Evolutionary conservation across 2,113 vertebrate species (phyloP).

Genomic region (Poecilia latipinna): DNA sequence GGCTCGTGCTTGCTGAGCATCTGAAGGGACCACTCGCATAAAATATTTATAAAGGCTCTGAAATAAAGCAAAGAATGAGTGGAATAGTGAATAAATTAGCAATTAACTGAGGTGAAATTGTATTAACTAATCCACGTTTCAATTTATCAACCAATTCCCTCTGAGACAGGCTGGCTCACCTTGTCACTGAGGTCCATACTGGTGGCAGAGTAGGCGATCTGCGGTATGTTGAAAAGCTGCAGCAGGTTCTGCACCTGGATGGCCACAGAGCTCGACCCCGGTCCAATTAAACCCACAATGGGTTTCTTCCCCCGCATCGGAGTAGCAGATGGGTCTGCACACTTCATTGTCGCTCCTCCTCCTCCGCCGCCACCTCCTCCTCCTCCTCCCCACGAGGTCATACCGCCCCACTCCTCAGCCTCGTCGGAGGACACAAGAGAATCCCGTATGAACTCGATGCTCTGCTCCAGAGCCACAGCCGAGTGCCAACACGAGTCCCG

Average conservation of each 20-base stretch:
- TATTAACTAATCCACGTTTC: slow-evolving; percentile 11
- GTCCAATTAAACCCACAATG: slow-evolving; percentile 97
- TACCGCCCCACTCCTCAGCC: slow-evolving; percentile 84
- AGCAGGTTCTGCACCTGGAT: slow-evolving; percentile 98
- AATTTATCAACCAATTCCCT: neutral
- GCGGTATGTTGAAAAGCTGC: slow-evolving; percentile 99
- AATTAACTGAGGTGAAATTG: slow-evolving; percentile 14
- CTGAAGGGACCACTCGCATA: slow-evolving; percentile 98
- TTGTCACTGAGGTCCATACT: slow-evolving; percentile 99
- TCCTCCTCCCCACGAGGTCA: slow-evolving; percentile 56
- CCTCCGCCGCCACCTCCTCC: slow-evolving; percentile 56
- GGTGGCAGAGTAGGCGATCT: slow-evolving; percentile 98
- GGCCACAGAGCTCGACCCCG: slow-evolving; percentile 97
- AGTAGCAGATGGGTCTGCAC: slow-evolving; percentile 88
- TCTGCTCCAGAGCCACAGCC: slow-evolving; percentile 96
- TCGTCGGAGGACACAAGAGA: slow-evolving; percentile 94
- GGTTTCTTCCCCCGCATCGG: slow-evolving; percentile 93
- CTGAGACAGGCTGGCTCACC: slow-evolving; percentile 53
- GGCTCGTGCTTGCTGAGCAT: slow-evolving; percentile 94
- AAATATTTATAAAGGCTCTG: slow-evolving; percentile 95
- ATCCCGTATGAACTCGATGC: slow-evolving; percentile 98
- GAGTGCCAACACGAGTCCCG: slow-evolving; percentile 99
- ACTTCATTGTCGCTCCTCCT: slow-evolving; percentile 52
- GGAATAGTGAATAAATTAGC: neutral
- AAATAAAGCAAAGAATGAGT: slow-evolving; percentile 26